phyloP scores from a whole-genome alignment of 2,797 vertebrate genomes.

The Chiroxiphia lanceolata region DNA sequence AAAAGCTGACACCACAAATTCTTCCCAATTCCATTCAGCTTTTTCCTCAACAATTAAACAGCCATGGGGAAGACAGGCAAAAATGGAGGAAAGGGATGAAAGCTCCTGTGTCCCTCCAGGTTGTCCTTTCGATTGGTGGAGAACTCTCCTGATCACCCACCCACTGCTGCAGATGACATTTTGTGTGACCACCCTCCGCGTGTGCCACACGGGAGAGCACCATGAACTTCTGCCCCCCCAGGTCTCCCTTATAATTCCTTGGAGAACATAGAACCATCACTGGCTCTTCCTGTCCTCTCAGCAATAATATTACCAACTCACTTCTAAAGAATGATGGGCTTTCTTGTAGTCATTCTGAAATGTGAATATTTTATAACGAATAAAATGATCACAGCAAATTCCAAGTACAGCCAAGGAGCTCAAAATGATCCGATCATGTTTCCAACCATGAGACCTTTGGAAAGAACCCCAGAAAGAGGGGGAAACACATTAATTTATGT shows the following conservation, averaged over 20 bases:
- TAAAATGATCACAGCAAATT: conserved; percentile 48
- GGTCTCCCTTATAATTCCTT: not conserved
- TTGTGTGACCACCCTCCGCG: not conserved
- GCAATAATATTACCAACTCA: not conserved
- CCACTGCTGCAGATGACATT: not conserved
- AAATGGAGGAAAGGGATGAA: not conserved
- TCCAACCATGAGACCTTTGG: conserved; percentile 63
- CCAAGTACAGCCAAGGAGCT: conserved; percentile 46
- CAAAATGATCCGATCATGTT: conserved; percentile 50
- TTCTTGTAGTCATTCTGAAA: not conserved
- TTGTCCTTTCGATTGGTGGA: not conserved
- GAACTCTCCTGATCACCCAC: not conserved
- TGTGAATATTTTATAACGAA: conserved; percentile 13
- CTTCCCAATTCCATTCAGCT: not conserved
- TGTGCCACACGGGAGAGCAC: not conserved
- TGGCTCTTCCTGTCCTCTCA: not conserved
- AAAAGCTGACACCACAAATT: not conserved
- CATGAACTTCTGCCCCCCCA: not conserved
- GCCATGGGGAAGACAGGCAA: not conserved
- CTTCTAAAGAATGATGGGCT: conserved; percentile 14
- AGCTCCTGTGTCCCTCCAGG: not conserved
- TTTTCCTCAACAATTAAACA: not conserved
- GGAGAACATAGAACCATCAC: not conserved
- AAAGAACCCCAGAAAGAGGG: conserved; percentile 59
- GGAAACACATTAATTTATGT: conserved; percentile 72